Evolutionary conservation across 2,888 invertebrate genomes (phyloP).

Genomic region (Megastigmus dorsalis): DNA sequence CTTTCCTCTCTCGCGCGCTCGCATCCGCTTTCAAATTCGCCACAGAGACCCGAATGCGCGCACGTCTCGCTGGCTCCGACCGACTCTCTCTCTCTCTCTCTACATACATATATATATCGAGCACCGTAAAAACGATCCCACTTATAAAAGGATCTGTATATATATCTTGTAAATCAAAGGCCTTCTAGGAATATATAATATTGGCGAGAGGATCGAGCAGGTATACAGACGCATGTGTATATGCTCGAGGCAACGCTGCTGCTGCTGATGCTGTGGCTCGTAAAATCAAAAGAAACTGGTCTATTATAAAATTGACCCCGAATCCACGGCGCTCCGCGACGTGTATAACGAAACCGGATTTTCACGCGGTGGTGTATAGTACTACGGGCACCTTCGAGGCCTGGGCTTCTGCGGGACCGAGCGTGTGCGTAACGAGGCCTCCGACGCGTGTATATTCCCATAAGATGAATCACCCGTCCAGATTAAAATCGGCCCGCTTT

Average conservation of each 20-base stretch:
- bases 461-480: not conserved
- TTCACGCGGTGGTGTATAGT: too few species aligned
- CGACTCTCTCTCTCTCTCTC: too few species aligned
- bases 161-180: not conserved
- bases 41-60: too few species aligned
- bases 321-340: not conserved
- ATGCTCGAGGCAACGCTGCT: not conserved
- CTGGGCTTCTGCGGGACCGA: not conserved
- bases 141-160: not conserved
- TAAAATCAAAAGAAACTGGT: not conserved
- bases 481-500: constrained; percentile 16
- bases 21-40: too few species aligned
- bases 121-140: too few species aligned
- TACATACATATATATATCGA: too few species aligned
- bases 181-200: not conserved
- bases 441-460: not conserved
- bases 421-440: not conserved
- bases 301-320: constrained; percentile 26
- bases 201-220: too few species aligned
- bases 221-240: not conserved
- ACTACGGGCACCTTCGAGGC: not conserved
- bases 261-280: not conserved
- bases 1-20: too few species aligned
- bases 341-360: not conserved
- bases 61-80: too few species aligned